Base-by-base conservation (phyloP, 2,888 invertebrate species). In the Drosophila mercatorum region DNA sequence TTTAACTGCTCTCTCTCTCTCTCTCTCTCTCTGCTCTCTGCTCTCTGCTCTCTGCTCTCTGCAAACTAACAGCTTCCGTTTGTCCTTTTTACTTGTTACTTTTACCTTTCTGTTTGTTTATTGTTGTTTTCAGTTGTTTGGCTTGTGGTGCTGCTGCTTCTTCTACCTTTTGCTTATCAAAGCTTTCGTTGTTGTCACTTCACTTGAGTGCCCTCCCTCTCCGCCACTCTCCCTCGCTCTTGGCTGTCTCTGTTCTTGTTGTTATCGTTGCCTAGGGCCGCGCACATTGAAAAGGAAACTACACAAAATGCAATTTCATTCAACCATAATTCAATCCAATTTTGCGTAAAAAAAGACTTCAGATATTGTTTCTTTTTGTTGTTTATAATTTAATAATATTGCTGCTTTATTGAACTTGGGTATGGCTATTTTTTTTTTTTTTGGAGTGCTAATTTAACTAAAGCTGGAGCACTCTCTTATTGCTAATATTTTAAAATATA, bases 141-240 rank as follows among this genome's bases (percentile, higher is more conserved):
- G 17, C 64, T 60, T 55, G 40, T 28, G 40, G 14, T n/a, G 17
- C 22, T 22, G 5, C 46, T 58, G 67, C 58, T 55, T 51, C 69
- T 56, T 70, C 66, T 65, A 46, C 31, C 43, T 52, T 36, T 53
- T 79, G 76, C 77, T 86, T 86, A 83, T 80, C 83, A 80, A 72
- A 74, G 86, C 86, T 83, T 80, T 85, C 52, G 55, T 64, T 82
- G 69, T 80, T 75, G 68, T 67, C 72, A 79, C 68, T 75, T 79
- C 31, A 70, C 38, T 58, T 63, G 52, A 40, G 11, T 46, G 36
- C 28, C 41, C 47, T 6, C 5, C 26, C 31, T 8, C 43, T 34
- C 14, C 10, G 2, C 7, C 12, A 1, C 17, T 17, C 36, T 28
- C 51, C 2, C 41, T 36, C 6, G 0, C 44, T 40, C 40, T 14